Evolutionary conservation across 2,888 invertebrate species (phyloP).

Genomic region (Drosophila kokeensis): DNA sequence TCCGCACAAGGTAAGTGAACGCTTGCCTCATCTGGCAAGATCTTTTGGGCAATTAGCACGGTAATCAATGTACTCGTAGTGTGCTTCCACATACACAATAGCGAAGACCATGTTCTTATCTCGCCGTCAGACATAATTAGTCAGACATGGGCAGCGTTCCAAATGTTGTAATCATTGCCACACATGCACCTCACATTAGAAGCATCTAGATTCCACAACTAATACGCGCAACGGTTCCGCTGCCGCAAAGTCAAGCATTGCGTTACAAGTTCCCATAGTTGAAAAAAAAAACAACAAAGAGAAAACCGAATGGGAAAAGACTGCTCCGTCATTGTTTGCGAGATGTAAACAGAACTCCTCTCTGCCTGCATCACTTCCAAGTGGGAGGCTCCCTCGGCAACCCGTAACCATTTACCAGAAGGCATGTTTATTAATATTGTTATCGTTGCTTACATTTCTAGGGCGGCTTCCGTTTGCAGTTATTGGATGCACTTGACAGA

Average conservation of each 20-base stretch:
- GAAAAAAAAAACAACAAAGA: slow-evolving; percentile 23
- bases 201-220: slow-evolving; percentile 34
- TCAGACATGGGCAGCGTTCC: slow-evolving; percentile 33
- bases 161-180: slow-evolving; percentile 65
- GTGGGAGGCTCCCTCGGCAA: neutral
- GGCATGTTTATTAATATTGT: slow-evolving; percentile 34
- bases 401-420: neutral
- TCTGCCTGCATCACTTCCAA: neutral
- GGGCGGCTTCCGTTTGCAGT: slow-evolving; percentile 96
- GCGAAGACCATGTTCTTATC: slow-evolving; percentile 54
- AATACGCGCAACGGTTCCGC: slow-evolving; percentile 2
- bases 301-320: slow-evolving; percentile 32
- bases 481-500: slow-evolving; percentile 93
- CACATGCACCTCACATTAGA: slow-evolving; percentile 60
- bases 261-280: slow-evolving; percentile 72
- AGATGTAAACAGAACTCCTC: slow-evolving; percentile 11
- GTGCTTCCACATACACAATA: slow-evolving; percentile 67
- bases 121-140: slow-evolving; percentile 48
- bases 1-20: slow-evolving; percentile 91
- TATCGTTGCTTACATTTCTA: slow-evolving; percentile 85
- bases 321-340: slow-evolving; percentile 64
- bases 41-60: slow-evolving; percentile 35
- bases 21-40: slow-evolving; percentile 14
- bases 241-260: slow-evolving; percentile 58
- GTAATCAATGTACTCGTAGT: slow-evolving; percentile 44